Evolutionary conservation across 2,797 vertebrate genomes (phyloP).

Genomic region (Pantherophis vulpinus): DNA sequence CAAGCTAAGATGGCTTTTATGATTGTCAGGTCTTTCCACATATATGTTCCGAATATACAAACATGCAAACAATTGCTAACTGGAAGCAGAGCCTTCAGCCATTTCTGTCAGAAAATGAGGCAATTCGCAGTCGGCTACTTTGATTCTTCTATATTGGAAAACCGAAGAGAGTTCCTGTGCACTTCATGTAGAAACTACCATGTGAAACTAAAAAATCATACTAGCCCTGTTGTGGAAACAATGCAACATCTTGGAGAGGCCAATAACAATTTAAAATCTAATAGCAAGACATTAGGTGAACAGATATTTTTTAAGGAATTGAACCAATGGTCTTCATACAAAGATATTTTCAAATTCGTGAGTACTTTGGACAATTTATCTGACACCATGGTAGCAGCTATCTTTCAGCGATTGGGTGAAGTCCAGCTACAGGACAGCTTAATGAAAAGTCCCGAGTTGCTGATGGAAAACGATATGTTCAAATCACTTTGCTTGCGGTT

Average conservation of each 20-base stretch:
- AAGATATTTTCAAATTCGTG: constrained; percentile 78
- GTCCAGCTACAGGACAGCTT: constrained; percentile 64
- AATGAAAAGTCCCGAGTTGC: constrained; percentile 62
- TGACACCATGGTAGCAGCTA: constrained; percentile 75
- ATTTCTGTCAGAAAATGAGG: neutral
- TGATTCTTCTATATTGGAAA: neutral
- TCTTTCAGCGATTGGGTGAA: constrained; percentile 81
- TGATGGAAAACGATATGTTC: constrained; percentile 74
- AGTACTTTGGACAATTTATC: constrained; percentile 68
- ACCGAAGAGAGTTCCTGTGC: constrained; percentile 24
- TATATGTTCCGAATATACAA: constrained; percentile 24
- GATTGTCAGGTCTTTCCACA: constrained; percentile 46
- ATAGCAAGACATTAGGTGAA: constrained; percentile 61
- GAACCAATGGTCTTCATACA: constrained; percentile 64
- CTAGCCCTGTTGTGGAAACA: constrained; percentile 52
- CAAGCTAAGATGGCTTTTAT: constrained; percentile 64
- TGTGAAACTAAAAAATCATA: constrained; percentile 62
- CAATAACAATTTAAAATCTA: constrained; percentile 46
- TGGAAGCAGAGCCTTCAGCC: constrained; percentile 45
- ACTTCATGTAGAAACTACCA: constrained; percentile 49
- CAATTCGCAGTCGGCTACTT: neutral
- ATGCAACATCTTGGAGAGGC: constrained; percentile 63
- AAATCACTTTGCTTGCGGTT: constrained; percentile 79
- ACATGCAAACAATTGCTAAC: constrained; percentile 38
- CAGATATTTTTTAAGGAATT: constrained; percentile 71